A percentile compares a stretch with the other conserved stretches of the same genome.
Evolutionary conservation across 2,113 vertebrate species (phyloP).

Genomic region (Desmodus rotundus): DNA sequence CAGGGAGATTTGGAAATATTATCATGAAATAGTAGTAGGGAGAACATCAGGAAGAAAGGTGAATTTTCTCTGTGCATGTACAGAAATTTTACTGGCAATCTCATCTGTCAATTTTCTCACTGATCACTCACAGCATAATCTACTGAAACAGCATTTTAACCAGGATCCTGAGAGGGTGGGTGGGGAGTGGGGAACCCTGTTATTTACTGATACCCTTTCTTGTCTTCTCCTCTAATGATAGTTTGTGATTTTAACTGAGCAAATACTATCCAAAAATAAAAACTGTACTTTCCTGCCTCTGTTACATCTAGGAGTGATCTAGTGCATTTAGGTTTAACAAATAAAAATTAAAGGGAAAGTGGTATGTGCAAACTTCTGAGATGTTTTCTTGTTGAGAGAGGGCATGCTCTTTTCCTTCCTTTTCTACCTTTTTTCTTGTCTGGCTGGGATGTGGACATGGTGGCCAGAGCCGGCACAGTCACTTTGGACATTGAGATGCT

Average conservation of each 20-base stretch:
- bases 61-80: background rate
- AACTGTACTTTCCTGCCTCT: background rate
- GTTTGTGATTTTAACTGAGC: background rate
- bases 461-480: background rate
- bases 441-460: background rate
- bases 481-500: background rate
- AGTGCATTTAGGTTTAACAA: background rate
- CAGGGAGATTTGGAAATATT: background rate
- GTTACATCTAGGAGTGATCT: background rate
- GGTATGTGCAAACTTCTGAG: background rate
- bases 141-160: background rate
- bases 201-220: slow-evolving; percentile 1
- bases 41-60: background rate
- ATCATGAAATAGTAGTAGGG: background rate
- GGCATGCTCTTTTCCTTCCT: background rate
- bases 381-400: background rate
- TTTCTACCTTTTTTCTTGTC: background rate
- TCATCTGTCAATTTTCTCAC: background rate
- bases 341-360: background rate
- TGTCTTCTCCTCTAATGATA: background rate
- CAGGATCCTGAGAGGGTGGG: too few species aligned
- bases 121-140: background rate
- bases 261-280: background rate
- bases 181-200: background rate
- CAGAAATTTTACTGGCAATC: background rate